A percentile compares a stretch with the other conserved stretches of the same genome.
These are phyloP conservation scores for Nowickia ferox DNA, from an alignment of 2,888 invertebrate genomes.

Conservation along the genomic window DNA sequence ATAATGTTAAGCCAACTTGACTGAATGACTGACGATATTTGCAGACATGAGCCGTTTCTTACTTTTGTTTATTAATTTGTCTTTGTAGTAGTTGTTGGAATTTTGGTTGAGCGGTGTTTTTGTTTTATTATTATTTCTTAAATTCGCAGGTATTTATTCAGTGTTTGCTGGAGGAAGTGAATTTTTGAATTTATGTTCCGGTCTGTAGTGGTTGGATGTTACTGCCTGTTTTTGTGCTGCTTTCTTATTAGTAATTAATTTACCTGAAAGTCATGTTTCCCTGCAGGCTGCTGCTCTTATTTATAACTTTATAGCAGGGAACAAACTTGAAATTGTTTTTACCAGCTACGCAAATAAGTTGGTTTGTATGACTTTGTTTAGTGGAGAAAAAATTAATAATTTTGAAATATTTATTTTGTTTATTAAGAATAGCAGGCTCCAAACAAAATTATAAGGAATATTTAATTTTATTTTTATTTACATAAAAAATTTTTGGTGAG, in stretches of 20 bases:
- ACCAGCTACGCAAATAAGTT: background rate
- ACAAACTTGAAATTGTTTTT: background rate
- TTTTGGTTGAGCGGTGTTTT: constrained; percentile 11
- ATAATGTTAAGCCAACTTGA: constrained; percentile 26
- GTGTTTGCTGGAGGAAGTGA: constrained; percentile 35
- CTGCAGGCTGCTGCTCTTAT: background rate
- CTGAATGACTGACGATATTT: constrained; percentile 22
- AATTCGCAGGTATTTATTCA: background rate
- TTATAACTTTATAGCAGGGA: background rate
- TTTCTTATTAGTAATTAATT: constrained; percentile 66
- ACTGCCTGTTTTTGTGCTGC: constrained; percentile 36
- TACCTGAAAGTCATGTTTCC: constrained; percentile 32
- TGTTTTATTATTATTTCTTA: constrained; percentile 5
- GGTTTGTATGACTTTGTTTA: background rate
- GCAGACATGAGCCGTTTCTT: constrained; percentile 9
- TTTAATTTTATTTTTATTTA: background rate
- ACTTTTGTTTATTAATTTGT: constrained; percentile 16
- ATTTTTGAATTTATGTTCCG: constrained; percentile 18
- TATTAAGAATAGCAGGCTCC: background rate
- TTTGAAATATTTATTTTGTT: background rate
- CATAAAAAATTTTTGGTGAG: background rate
- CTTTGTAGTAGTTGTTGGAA: constrained; percentile 16
- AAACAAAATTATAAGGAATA: background rate
- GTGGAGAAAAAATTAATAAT: background rate
- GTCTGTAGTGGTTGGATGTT: constrained; percentile 45